Evolutionary conservation across 1,140 invertebrate genomes (phyloP), one percentile per base, ranked within the genome.

Genomic region (Periplaneta americana): DNA sequence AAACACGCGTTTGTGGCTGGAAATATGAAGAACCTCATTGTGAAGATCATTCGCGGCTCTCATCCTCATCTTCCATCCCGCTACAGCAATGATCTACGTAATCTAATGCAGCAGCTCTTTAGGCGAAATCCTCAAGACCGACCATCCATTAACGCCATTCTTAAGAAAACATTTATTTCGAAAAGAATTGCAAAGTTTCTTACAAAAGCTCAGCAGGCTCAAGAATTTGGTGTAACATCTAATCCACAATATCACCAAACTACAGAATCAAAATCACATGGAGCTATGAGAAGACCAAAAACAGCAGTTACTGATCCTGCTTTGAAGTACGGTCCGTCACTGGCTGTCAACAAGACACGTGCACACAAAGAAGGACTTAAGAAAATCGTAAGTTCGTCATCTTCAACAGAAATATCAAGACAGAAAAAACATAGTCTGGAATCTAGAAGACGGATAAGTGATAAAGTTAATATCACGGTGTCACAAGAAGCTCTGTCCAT

Each of bases 1-100:
- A 89, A 88, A 82, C 88, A 89, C 83, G 92, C 93, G 9, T 95
- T 94, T 85, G 88, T 91, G 82, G 92, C 90, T n/a, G 48, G 48
- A 66, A 66, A 66, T 28, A 66, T 66, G 48, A 66, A 66, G 48
- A 66, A 66, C 22, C 48, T 66, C 28, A 66, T 66, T 66, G 48
- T 66, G n/a, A 66, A 66, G n/a, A 66, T 66, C 28, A 66, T 66
- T 66, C 48, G 48, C 22, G 48, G 48, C 48, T 66, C 48, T 2
- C 28, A 28, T 66, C 22, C 48, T 28, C 48, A 66, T 22, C 22
- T 66, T 66, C 48, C 48, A 66, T 66, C 48, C 22, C n/a, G 48
- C n/a, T 66, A 66, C 22, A 66, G 22, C 48, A 66, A 66, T 66
- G 48, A 66, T 66, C n/a, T 66, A 1, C 48, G 48, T 28, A 66